Conservation (phyloP, 2,797 vertebrate genomes). For the Trachops cirrhosus region DNA sequence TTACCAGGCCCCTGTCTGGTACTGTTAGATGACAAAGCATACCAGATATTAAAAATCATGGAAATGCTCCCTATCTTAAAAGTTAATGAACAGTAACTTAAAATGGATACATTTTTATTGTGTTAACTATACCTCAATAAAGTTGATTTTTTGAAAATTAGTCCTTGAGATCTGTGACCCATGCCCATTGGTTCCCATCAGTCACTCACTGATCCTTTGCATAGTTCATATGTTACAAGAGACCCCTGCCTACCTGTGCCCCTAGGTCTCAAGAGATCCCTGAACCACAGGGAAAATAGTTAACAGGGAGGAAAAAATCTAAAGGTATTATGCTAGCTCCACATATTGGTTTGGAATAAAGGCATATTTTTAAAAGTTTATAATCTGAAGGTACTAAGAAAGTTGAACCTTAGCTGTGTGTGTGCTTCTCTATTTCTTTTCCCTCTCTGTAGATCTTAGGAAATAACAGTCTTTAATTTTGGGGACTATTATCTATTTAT, state of each 20-base stretch:
- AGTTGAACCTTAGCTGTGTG: background rate
- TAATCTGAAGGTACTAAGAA: background rate
- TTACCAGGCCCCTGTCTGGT: background rate
- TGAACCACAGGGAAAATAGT: background rate
- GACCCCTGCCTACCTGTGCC: background rate
- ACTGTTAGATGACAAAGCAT: background rate
- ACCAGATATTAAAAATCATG: background rate
- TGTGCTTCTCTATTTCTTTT: background rate
- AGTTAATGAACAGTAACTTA: background rate
- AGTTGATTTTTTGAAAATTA: background rate
- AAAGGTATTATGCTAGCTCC: background rate
- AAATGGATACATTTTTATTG: background rate
- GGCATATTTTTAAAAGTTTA: background rate
- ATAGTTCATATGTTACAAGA: background rate
- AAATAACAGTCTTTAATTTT: background rate
- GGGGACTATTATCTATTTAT: background rate
- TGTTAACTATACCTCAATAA: background rate
- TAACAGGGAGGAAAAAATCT: background rate
- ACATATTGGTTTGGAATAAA: background rate
- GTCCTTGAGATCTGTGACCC: background rate
- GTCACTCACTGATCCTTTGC: background rate
- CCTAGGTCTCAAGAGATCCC: background rate
- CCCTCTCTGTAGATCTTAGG: background rate
- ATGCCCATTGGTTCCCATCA: background rate
- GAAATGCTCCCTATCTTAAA: background rate